Conservation (phyloP, 1,140 invertebrate species). For the Nasonia longicornis region DNA sequence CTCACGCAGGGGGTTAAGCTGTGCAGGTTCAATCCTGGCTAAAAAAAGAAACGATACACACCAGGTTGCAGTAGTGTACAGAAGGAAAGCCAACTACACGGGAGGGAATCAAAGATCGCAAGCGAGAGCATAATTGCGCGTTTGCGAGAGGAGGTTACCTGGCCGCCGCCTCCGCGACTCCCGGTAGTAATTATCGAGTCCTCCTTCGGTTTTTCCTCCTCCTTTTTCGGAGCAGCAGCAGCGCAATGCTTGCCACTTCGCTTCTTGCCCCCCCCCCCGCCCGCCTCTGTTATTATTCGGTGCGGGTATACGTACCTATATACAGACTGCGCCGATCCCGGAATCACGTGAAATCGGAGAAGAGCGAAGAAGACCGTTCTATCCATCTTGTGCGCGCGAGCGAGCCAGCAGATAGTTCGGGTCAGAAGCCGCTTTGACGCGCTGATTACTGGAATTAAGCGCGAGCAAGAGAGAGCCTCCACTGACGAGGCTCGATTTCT, state of each 20-base stretch:
- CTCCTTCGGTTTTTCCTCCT: slow-evolving; percentile 52
- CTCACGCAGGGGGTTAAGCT: background rate
- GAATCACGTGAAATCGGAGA: slow-evolving; percentile 42
- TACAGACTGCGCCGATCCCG: slow-evolving; percentile 6
- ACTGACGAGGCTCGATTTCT: slow-evolving; percentile 43
- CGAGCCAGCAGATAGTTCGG: slow-evolving; percentile 46
- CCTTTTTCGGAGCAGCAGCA: slow-evolving; percentile 41
- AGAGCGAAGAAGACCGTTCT: slow-evolving; percentile 26
- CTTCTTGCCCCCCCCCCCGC: background rate
- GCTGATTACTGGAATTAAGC: slow-evolving; percentile 69
- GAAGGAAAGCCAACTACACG: background rate
- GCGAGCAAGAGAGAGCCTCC: slow-evolving; percentile 44
- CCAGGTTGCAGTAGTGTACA: too few species aligned
- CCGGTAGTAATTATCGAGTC: slow-evolving; percentile 70
- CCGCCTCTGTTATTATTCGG: slow-evolving; percentile 65
- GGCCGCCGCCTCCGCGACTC: slow-evolving; percentile 67
- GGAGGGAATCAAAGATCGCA: background rate
- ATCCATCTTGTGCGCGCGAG: background rate
- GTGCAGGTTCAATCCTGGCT: background rate
- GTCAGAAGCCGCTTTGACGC: slow-evolving; percentile 66
- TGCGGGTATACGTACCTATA: slow-evolving; percentile 46
- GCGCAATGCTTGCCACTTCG: background rate
- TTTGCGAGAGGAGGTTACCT: slow-evolving; percentile 65
- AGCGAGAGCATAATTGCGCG: slow-evolving; percentile 66
- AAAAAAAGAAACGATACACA: too few species aligned